phyloP scores from a whole-genome alignment of 2,888 invertebrate species.

The Dryadula phaetusa region DNA sequence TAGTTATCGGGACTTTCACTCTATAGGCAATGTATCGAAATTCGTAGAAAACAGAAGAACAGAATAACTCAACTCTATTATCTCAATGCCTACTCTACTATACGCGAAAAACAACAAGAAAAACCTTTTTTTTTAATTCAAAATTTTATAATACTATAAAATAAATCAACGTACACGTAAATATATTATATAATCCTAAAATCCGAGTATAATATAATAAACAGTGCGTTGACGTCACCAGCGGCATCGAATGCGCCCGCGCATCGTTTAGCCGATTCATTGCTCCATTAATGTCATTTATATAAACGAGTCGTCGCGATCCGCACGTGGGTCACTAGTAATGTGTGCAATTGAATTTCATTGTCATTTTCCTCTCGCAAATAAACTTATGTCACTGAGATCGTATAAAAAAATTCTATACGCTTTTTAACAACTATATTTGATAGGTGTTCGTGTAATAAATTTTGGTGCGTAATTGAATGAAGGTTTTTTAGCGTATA shows the following conservation, averaged over 20 bases:
- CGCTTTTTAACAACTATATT: slow-evolving; percentile 20
- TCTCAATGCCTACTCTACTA: too few species aligned
- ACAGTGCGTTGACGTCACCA: slow-evolving; percentile 62
- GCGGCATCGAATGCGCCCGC: slow-evolving; percentile 73
- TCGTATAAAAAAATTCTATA: slow-evolving; percentile 27
- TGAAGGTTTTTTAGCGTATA: slow-evolving; percentile 8
- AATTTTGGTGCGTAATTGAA: slow-evolving; percentile 9
- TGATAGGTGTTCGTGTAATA: slow-evolving; percentile 14
- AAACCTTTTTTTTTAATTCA: too few species aligned
- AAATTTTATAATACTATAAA: not conserved
- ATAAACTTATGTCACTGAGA: slow-evolving; percentile 55
- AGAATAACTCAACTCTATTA: too few species aligned
- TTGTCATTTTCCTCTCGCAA: slow-evolving; percentile 78
- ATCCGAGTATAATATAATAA: slow-evolving; percentile 30
- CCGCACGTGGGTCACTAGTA: slow-evolving; percentile 74
- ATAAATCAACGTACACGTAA: not conserved
- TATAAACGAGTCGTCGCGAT: slow-evolving; percentile 58
- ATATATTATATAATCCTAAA: slow-evolving; percentile 13
- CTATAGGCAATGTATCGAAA: too few species aligned
- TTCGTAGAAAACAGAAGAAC: too few species aligned
- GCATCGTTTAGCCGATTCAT: slow-evolving; percentile 75
- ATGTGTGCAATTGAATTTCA: slow-evolving; percentile 78
- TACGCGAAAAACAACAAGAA: too few species aligned
- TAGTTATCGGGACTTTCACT: too few species aligned
- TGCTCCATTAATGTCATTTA: slow-evolving; percentile 76